phyloP scores from a whole-genome alignment of 2,797 vertebrate species.

The Spheniscus humboldti region DNA sequence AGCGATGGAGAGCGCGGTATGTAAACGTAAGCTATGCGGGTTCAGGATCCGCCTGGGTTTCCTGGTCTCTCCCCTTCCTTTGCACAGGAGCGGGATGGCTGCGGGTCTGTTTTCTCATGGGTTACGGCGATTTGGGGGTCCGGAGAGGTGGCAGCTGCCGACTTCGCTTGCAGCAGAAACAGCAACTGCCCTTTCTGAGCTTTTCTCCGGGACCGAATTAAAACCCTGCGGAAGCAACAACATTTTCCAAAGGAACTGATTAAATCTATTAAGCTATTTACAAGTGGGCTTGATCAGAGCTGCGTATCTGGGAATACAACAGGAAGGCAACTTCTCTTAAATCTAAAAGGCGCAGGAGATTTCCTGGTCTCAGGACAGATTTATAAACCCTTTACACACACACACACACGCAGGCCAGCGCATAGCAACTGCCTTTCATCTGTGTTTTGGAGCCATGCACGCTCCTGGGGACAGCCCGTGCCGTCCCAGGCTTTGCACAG shows the following conservation, averaged over 20 bases:
- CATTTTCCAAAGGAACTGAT: slow-evolving; percentile 59
- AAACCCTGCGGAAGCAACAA: slow-evolving; percentile 9
- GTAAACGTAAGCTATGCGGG: not conserved
- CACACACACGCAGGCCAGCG: not conserved
- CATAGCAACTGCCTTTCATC: slow-evolving; percentile 2
- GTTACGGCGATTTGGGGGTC: not conserved
- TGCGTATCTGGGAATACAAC: slow-evolving; percentile 54
- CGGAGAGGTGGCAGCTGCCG: not conserved
- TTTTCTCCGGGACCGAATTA: not conserved
- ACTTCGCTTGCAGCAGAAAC: not conserved
- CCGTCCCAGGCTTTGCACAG: not conserved
- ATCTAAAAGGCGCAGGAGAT: slow-evolving; percentile 53
- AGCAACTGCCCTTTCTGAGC: not conserved
- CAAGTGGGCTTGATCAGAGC: slow-evolving; percentile 48
- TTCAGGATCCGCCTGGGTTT: not conserved
- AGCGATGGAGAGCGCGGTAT: not conserved
- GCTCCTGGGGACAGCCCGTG: not conserved
- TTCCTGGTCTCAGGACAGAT: slow-evolving; percentile 45
- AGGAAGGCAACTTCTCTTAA: slow-evolving; percentile 60
- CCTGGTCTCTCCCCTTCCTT: not conserved
- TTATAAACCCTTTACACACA: slow-evolving; percentile 23
- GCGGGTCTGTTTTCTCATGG: not conserved
- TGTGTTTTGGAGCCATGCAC: not conserved
- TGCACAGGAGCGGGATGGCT: not conserved
- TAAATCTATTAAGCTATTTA: slow-evolving; percentile 56